Percentiles rank a stretch among this genome's conserved stretches.
These are phyloP conservation scores for Disparrhopalites patrizii DNA, from an alignment of 2,888 invertebrate species.

Conservation along the genomic window DNA sequence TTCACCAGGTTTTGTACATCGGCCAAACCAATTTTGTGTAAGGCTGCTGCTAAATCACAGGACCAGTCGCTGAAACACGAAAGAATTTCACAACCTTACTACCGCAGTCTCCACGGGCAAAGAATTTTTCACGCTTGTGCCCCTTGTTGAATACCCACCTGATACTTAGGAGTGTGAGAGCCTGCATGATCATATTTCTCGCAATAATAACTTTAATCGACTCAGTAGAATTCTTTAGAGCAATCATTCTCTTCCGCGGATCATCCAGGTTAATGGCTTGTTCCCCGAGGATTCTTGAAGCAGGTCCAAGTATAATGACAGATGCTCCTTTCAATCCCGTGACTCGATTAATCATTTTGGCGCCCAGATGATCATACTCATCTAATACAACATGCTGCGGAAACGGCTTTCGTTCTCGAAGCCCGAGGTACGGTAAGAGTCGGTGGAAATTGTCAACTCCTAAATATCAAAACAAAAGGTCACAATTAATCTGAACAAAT, in stretches of 20 bases:
- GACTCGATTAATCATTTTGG: conserved; percentile 53
- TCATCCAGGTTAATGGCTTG: conserved; percentile 56
- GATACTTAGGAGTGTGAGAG: conserved; percentile 55
- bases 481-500: too few species aligned
- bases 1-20: conserved; percentile 60
- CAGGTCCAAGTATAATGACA: background rate
- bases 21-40: conserved; percentile 56
- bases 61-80: conserved; percentile 52
- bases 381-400: conserved; percentile 56
- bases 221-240: conserved; percentile 56
- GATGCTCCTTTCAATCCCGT: conserved; percentile 13
- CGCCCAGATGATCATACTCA: conserved; percentile 58
- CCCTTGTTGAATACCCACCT: conserved; percentile 49
- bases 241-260: conserved; percentile 56
- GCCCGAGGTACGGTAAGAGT: conserved; percentile 51
- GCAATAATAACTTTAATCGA: conserved; percentile 58
- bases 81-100: conserved; percentile 2
- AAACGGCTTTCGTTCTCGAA: conserved; percentile 52
- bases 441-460: conserved; percentile 25
- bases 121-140: background rate
- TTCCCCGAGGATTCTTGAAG: conserved; percentile 52
- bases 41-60: conserved; percentile 54
- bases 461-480: background rate
- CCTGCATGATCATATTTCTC: conserved; percentile 58
- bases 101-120: background rate